Evolutionary conservation across 92 coral and sea anemone species (phyloP).

Genomic region (Zoanthus sociatus): DNA sequence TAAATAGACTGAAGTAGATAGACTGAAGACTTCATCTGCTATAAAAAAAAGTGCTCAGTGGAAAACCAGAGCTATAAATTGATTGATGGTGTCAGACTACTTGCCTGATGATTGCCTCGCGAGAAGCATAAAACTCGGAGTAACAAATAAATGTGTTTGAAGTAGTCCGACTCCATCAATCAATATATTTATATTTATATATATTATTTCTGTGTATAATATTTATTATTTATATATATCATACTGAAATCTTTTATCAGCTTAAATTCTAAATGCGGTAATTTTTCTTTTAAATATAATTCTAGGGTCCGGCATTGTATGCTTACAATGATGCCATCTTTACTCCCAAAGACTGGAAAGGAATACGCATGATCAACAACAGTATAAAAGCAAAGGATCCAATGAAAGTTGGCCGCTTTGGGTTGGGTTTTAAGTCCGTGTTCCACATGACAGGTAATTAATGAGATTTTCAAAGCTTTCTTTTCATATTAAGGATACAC

Average conservation of each 20-base stretch:
- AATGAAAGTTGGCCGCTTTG: conserved; percentile 78
- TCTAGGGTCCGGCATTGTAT: conserved; percentile 72
- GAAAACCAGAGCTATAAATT: too few species aligned
- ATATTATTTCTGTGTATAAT: not conserved
- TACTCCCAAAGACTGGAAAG: conserved; percentile 64
- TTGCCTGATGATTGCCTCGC: too few species aligned
- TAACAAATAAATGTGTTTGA: too few species aligned
- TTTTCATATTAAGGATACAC: not conserved
- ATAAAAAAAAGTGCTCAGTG: too few species aligned
- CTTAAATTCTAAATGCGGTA: not conserved
- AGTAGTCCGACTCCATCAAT: too few species aligned
- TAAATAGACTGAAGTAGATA: too few species aligned
- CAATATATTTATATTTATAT: too few species aligned
- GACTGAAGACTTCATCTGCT: too few species aligned
- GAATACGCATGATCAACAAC: conserved; percentile 65
- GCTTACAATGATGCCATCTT: conserved; percentile 70
- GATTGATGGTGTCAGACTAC: too few species aligned
- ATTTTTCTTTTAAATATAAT: not conserved
- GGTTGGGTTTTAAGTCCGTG: conserved; percentile 72
- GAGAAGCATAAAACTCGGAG: too few species aligned
- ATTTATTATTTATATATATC: not conserved
- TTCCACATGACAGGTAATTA: conserved; percentile 72
- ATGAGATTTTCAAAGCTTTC: not conserved
- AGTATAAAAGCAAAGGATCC: conserved; percentile 71
- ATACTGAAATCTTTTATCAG: not conserved